phyloP scores from a whole-genome alignment of 2,113 vertebrate genomes.

The Todiramphus saurophagus region DNA sequence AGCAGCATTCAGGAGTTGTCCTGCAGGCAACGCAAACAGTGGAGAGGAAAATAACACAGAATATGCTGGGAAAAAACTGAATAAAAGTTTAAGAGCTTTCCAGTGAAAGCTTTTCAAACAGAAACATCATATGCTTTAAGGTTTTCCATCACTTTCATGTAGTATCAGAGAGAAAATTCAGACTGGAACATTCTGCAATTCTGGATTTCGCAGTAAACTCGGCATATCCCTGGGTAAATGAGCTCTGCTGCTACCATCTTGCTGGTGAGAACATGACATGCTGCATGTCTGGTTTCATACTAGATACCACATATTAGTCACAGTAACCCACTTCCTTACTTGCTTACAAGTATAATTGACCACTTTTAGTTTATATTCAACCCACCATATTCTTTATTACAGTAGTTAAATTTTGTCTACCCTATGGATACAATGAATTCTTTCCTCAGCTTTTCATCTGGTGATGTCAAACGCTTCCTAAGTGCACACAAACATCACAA shows the following conservation, averaged over 20 bases:
- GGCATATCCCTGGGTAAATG: neutral
- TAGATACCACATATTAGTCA: neutral
- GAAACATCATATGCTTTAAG: neutral
- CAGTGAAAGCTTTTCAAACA: neutral
- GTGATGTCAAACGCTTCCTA: neutral
- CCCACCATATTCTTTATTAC: neutral
- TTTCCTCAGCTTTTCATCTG: neutral
- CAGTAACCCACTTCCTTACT: neutral
- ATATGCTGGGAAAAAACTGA: neutral
- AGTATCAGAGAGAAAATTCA: neutral
- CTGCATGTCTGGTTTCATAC: neutral
- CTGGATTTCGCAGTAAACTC: neutral
- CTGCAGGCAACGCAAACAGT: neutral
- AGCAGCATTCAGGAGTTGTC: neutral
- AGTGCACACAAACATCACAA: neutral
- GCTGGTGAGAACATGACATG: neutral
- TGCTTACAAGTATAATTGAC: neutral
- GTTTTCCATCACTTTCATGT: neutral
- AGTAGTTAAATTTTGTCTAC: neutral
- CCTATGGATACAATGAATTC: neutral
- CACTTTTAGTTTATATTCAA: neutral
- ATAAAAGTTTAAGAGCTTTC: neutral
- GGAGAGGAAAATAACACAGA: neutral
- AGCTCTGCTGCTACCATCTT: neutral
- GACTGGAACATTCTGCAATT: neutral